Conservation (phyloP, 1,140 invertebrate genomes). For the Drosophila nannoptera region DNA sequence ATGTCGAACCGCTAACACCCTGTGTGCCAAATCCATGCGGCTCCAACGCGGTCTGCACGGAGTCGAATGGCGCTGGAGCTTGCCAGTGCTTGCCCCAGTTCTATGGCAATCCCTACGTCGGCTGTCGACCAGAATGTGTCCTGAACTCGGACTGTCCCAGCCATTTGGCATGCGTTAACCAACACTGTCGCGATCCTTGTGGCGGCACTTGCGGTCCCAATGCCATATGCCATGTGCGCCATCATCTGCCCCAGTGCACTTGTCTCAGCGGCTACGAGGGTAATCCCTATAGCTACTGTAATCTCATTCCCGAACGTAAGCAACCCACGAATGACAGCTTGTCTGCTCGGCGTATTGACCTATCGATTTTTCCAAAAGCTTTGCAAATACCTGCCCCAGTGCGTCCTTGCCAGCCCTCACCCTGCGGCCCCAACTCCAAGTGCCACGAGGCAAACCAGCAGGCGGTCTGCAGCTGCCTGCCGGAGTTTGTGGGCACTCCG, state of each 20-base stretch:
- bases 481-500: slow-evolving; percentile 87
- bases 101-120: slow-evolving; percentile 86
- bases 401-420: slow-evolving; percentile 85
- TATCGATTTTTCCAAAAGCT: slow-evolving; percentile 27
- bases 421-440: slow-evolving; percentile 89
- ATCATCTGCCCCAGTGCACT: slow-evolving; percentile 86
- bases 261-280: slow-evolving; percentile 85
- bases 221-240: slow-evolving; percentile 86
- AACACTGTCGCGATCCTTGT: slow-evolving; percentile 89
- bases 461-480: slow-evolving; percentile 88
- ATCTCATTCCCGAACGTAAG: slow-evolving; percentile 82
- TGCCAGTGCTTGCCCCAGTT: slow-evolving; percentile 86
- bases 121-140: slow-evolving; percentile 87
- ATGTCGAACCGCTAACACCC: slow-evolving; percentile 79
- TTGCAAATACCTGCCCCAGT: slow-evolving; percentile 49
- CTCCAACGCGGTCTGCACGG: slow-evolving; percentile 82
- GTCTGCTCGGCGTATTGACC: slow-evolving; percentile 9
- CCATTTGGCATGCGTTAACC: slow-evolving; percentile 85
- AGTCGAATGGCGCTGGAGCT: slow-evolving; percentile 83
- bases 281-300: slow-evolving; percentile 84
- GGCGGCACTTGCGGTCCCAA: slow-evolving; percentile 87
- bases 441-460: slow-evolving; percentile 86
- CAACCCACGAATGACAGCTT: slow-evolving; percentile 2
- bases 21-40: slow-evolving; percentile 83
- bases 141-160: slow-evolving; percentile 86